Evolutionary conservation across 2,888 invertebrate species (phyloP), one percentile per base, ranked within the genome.

Genomic region (Dugesia japonica): DNA sequence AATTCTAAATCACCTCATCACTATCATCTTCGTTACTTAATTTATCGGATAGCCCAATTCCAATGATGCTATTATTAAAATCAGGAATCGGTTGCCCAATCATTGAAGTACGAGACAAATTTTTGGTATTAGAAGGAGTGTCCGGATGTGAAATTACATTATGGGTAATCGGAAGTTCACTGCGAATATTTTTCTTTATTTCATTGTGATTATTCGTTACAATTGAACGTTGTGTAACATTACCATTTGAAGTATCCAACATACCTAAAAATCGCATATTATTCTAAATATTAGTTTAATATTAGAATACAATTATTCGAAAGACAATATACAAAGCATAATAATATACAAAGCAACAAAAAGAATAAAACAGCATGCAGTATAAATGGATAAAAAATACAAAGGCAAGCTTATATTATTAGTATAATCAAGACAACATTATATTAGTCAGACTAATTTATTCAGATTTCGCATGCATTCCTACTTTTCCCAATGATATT

Each of bases 401-500:
- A 56, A 56, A 56, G 17, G 56, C 56, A 56, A 56, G 56, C 56
- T 56, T 56, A 56, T 13, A n/a, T 38, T 9, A 56, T n/a, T 56
- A 20, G n/a, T 56, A 56, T 56, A 31, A 13, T 31, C n/a, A n/a
- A n/a, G 38, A 38, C 56, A 56, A 56, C 56, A 56, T 7, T 31
- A 56, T 7, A 56, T 56, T 56, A 56, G 56, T 56, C 56, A 56
- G 56, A 20, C n/a, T 56, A 56, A 4, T 56, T 56, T 56, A 4
- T 56, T 56, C n/a, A 56, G 4, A 20, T n/a, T 56, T 4, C 31
- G 7, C 56, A 56, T 56, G 56, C 56, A 56, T 20, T 56, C 56
- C 4, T 56, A 56, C 56, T 56, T 56, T 56, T 56, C 9, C 56
- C 56, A 56, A 56, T 56, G 56, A 56, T n/a, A 56, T 56, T 56